Evolutionary conservation across 1,140 invertebrate genomes (phyloP), one percentile per base, ranked within the genome.

Genomic region (Bombus terrestris): DNA sequence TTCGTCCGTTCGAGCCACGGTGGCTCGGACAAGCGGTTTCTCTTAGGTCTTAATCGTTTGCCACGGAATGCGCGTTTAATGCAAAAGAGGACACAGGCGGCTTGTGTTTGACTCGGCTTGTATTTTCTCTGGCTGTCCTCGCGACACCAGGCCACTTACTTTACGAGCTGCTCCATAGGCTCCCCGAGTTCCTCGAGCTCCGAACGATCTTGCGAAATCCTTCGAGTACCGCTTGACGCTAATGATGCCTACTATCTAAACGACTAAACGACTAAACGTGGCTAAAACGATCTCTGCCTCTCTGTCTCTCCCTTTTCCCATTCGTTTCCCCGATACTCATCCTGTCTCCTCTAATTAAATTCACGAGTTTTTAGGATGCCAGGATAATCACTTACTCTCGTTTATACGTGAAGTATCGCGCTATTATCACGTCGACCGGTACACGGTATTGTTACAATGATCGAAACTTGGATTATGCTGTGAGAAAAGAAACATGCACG

Each of bases 11-110:
- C 68, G 79, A 32, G 28, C 37, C 76, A 64, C 25, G 71, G 73
- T n/a, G 72, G n/a, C 64, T 57, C 43, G 74, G 81, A 79, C 74
- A 89, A 89, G 89, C 86, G 89, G 88, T 88, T 87, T 87, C 86
- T 92, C 89, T 92, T 81, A 91, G 86, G 91, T 92, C 92, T 93
- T 93, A 93, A 93, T 93, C 93, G 93, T 91, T 93, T 83, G 86
- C 88, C 87, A 86, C 84, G 92, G 93, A 93, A 93, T 93, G 90
- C 89, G 84, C 85, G 83, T 92, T 92, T 90, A 90, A 92, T 89
- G 88, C 89, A 92, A 91, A 91, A 84, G 81, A 91, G 88, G 88
- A 89, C 87, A 91, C 81, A 83, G 83, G 80, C 88, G 89, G 64
- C 41, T 83, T 85, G 86, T 89, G 90, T 89, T 84, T 79, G 74